These are phyloP conservation scores for Dromius quadrimaculatus DNA, from an alignment of 2,888 invertebrate genomes.

Conservation along the genomic window DNA sequence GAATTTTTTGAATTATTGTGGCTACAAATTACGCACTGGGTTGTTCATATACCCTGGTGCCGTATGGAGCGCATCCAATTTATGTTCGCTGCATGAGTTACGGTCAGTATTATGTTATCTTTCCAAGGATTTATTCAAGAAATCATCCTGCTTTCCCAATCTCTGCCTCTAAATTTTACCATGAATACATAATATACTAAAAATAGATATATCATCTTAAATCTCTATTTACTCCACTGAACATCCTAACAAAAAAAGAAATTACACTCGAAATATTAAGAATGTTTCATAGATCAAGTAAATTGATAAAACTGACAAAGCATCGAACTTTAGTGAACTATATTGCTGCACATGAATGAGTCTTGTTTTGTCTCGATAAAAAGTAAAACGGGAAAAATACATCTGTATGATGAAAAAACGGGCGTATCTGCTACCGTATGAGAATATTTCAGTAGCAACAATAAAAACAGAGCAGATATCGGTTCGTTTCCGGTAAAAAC, in stretches of 20 bases:
- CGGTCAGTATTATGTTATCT: conserved; percentile 26
- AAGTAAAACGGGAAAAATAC: no score
- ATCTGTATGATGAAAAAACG: no score
- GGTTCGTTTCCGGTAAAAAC: conserved; percentile 24
- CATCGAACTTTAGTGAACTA: no score
- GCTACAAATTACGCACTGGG: conserved; percentile 63
- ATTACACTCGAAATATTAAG: no score
- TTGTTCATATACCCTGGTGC: conserved; percentile 19
- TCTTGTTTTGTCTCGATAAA: no score
- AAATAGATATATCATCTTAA: no score
- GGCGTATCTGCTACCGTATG: no score
- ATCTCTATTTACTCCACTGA: not conserved
- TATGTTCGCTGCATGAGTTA: conserved; percentile 35
- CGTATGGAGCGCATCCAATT: conserved; percentile 31
- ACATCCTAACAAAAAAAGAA: not conserved
- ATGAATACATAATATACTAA: not conserved
- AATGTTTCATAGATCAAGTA: no score
- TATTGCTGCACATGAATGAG: no score
- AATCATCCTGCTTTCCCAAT: not conserved
- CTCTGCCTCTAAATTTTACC: no score
- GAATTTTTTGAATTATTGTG: conserved; percentile 67
- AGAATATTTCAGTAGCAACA: not conserved
- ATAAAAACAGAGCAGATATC: not conserved
- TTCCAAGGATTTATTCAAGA: conserved; percentile 17
- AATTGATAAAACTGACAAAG: no score